Conservation (phyloP, 2,888 invertebrate species). For the Acanthosepion lycidas region DNA sequence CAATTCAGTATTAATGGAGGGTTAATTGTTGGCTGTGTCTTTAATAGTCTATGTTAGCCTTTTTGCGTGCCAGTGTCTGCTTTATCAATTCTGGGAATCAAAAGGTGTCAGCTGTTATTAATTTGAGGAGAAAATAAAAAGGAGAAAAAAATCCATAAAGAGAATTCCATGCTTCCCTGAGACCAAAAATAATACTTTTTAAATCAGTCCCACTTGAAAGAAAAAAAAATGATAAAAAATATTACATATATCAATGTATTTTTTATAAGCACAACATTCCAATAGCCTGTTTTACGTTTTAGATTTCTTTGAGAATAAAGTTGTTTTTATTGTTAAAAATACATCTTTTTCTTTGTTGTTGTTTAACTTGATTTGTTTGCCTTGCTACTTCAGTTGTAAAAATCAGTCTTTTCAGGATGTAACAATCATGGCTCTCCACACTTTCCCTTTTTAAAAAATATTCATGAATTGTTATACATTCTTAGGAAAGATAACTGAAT, state of each 20-base stretch:
- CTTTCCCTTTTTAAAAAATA: too few species aligned
- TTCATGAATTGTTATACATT: too few species aligned
- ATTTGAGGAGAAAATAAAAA: neutral
- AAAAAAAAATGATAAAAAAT: neutral
- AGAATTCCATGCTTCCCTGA: neutral
- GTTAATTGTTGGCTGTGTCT: too few species aligned
- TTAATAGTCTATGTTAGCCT: too few species aligned
- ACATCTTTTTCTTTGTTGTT: neutral
- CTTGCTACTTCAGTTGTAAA: too few species aligned
- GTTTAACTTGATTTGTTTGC: neutral
- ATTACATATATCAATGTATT: neutral
- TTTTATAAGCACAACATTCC: constrained; percentile 2
- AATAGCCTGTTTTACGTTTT: neutral
- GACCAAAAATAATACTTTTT: neutral
- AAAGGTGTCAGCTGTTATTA: neutral
- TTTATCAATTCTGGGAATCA: neutral
- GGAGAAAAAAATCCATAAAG: neutral
- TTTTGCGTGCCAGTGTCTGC: neutral
- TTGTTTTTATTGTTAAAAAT: neutral
- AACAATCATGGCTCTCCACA: too few species aligned
- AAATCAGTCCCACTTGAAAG: neutral
- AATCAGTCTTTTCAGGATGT: too few species aligned
- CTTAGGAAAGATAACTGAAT: too few species aligned
- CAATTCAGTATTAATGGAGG: too few species aligned
- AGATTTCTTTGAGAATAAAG: neutral